Base-by-base conservation (phyloP, 2,888 invertebrate genomes). In the Tetrapedia diversipes region DNA sequence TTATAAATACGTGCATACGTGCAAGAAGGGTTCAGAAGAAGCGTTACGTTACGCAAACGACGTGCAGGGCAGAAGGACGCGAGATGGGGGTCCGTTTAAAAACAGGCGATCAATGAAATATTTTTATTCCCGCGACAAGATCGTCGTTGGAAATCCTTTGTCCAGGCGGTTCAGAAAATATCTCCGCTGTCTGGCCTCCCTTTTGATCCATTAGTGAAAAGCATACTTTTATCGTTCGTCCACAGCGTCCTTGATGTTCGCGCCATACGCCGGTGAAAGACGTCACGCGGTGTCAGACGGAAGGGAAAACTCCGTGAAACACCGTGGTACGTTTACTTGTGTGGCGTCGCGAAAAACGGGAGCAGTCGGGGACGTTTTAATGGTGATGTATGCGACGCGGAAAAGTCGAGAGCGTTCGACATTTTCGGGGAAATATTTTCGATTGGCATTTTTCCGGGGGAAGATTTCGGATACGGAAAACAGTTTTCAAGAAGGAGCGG, bases 121-220 rank as follows among this genome's bases (percentile, higher is more conserved):
- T 66, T 47, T 57, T 22, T 47, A 16, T 37, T 4, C 22, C 0
- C n/a, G 16, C 29, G 27, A n/a, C 47, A 49, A n/a, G 19, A 19
- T 29, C 47, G 14, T 19, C 47, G 47, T 2, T 14, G 11, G 22
- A 27, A 29, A 49, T 59, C 47, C 29, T 66, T 39, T 66, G 37
- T 27, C 7, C 59, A 49, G 37, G 39, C 16, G 7, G 39, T 59
- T 19, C 16, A 47, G 27, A 29, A 16, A 37, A 49, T 59, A 39
- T 49, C 59, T 53, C 11, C 4, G 29, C 3, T 29, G 16, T 37
- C 11, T 11, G 14, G 4, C 16, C 22, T 16, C 1, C 19, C 8
- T 59, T n/a, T 57, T 67, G 14, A 45, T 45, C 29, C 2, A 49
- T 39, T 32, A 57, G 22, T 39, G 37, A 47, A 22, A 49, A 49